phyloP scores from a whole-genome alignment of 1,140 invertebrate genomes.

The Caenorhabditis inopinata region DNA sequence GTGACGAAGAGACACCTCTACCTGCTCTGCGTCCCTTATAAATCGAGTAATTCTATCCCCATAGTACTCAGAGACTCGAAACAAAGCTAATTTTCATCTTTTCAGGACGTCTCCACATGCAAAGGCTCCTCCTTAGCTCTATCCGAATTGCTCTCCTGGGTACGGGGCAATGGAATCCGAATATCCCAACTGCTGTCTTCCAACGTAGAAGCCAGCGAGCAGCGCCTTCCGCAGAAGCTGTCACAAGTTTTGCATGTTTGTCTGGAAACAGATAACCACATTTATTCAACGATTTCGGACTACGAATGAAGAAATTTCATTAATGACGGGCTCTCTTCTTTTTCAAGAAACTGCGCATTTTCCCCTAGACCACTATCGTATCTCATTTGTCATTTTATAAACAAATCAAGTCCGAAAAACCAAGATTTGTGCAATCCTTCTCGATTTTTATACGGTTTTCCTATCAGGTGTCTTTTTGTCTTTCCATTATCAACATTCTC shows the following conservation, averaged over 20 bases:
- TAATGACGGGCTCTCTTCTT: too few relatives aligned
- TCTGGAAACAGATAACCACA: constrained; percentile 11
- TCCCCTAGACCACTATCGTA: too few relatives aligned
- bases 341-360: neutral
- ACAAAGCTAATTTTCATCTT: neutral
- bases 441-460: constrained; percentile 5
- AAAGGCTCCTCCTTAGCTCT: constrained; percentile 40
- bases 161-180: constrained; percentile 57
- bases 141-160: constrained; percentile 59
- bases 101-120: neutral
- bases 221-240: constrained; percentile 15
- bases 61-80: neutral
- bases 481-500: neutral
- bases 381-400: too few relatives aligned
- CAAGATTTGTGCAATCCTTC: neutral
- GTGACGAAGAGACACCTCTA: too few relatives aligned
- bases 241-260: constrained; percentile 1
- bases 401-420: too few relatives aligned
- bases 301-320: neutral
- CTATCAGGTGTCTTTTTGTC: neutral
- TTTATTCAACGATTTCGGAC: constrained; percentile 30
- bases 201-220: neutral
- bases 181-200: constrained; percentile 49
- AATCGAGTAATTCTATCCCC: too few relatives aligned
- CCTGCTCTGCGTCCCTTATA: too few relatives aligned